A percentile compares a stretch with the other conserved stretches of the same genome.
Evolutionary conservation across 2,113 vertebrate genomes (phyloP).

Genomic region (Mormyrus iriodes): DNA sequence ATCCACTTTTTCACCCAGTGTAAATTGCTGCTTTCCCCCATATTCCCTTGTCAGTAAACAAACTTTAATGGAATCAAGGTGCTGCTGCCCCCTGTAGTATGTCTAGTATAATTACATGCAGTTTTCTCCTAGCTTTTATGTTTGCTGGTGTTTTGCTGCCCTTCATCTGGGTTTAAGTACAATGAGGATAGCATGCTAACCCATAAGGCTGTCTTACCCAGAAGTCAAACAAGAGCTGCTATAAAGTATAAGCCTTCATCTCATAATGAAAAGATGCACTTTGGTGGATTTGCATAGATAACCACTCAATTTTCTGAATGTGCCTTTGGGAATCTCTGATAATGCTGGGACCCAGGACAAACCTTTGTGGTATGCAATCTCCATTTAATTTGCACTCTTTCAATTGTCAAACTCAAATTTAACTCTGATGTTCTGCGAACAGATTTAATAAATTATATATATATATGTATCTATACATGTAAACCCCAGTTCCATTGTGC

Average conservation of each 20-base stretch:
- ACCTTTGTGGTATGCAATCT: neutral
- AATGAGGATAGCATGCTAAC: neutral
- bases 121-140: neutral
- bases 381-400: neutral
- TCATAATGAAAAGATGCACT: neutral
- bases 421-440: neutral
- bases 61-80: neutral
- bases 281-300: neutral
- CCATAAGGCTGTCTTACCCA: neutral
- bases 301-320: neutral
- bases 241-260: neutral
- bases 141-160: neutral
- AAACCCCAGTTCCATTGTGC: neutral
- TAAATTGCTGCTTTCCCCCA: neutral
- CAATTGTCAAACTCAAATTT: constrained; percentile 2
- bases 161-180: neutral
- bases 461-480: neutral
- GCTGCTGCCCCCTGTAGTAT: constrained; percentile 1
- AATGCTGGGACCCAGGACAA: neutral
- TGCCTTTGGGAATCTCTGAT: neutral
- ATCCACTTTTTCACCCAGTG: neutral
- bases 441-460: neutral
- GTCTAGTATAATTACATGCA: neutral
- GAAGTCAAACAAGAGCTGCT: neutral
- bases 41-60: neutral